Percentiles rank a stretch among this genome's conserved stretches.
These are phyloP conservation scores for Trachemys scripta DNA, from an alignment of 2,113 vertebrate genomes.

Conservation along the genomic window DNA sequence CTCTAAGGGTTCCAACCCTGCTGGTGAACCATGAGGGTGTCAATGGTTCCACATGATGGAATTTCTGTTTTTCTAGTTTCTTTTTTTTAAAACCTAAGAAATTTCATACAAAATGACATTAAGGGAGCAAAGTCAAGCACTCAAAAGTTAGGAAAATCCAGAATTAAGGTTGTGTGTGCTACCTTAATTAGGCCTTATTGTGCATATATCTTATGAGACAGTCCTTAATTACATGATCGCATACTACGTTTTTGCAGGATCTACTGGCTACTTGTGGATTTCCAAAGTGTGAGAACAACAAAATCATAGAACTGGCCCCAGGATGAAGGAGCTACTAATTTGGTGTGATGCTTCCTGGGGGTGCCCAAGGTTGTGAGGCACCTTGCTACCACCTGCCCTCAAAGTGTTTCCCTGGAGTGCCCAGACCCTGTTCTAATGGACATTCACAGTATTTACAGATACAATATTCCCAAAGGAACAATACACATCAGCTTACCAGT, in stretches of 20 bases:
- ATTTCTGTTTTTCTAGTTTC: neutral
- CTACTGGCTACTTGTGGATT: neutral
- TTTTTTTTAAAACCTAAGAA: neutral
- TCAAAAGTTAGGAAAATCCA: neutral
- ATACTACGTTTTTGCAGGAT: neutral
- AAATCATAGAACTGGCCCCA: neutral
- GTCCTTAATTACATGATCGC: too few species aligned
- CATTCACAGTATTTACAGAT: neutral
- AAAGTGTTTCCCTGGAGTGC: neutral
- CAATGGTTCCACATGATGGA: neutral
- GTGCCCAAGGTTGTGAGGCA: neutral
- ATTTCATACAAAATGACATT: neutral
- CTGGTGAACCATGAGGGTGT: neutral
- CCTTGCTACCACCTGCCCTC: neutral
- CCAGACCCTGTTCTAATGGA: too few species aligned
- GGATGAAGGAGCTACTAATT: neutral
- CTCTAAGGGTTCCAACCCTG: neutral
- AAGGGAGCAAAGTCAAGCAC: neutral
- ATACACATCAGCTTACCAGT: neutral
- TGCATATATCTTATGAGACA: neutral
- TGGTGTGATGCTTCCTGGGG: rapidly evolving
- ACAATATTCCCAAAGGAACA: neutral
- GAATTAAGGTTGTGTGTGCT: neutral
- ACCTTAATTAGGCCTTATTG: neutral
- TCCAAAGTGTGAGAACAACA: neutral